Evolutionary conservation across 2,888 invertebrate genomes (phyloP).

Genomic region (Xylota segnis): DNA sequence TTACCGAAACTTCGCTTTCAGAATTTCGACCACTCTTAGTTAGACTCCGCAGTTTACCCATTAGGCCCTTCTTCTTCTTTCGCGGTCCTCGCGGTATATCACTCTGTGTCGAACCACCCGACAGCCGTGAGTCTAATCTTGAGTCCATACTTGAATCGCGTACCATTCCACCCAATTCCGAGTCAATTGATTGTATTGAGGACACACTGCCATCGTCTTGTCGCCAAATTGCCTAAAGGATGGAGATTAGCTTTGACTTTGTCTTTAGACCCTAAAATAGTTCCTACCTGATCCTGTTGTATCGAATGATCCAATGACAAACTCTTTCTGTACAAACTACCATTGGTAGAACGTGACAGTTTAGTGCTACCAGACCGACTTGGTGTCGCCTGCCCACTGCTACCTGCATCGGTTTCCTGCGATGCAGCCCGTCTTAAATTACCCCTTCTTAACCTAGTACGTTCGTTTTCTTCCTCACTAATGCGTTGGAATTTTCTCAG

Average conservation of each 20-base stretch:
- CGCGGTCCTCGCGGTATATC: conserved; percentile 89
- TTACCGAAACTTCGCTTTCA: conserved; percentile 84
- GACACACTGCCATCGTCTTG: conserved; percentile 93
- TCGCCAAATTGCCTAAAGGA: conserved; percentile 90
- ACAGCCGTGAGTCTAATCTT: conserved; percentile 91
- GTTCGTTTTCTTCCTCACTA: conserved; percentile 86
- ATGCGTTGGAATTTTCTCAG: conserved; percentile 86
- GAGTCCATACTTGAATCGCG: conserved; percentile 88
- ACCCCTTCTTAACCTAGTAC: conserved; percentile 84
- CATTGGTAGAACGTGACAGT: conserved; percentile 83
- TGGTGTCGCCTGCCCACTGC: conserved; percentile 82
- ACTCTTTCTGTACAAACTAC: conserved; percentile 89
- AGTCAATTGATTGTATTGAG: conserved; percentile 92
- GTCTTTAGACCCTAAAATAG: not conserved
- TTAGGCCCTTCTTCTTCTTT: conserved; percentile 92
- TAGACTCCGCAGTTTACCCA: conserved; percentile 93
- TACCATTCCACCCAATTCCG: conserved; percentile 88
- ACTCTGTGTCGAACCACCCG: conserved; percentile 94
- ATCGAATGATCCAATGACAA: conserved; percentile 89
- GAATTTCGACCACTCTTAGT: conserved; percentile 90
- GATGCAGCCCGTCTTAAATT: conserved; percentile 86
- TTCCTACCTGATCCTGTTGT: conserved; percentile 84
- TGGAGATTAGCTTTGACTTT: not conserved
- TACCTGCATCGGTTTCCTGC: conserved; percentile 87
- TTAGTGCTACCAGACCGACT: conserved; percentile 82